Percentiles rank a stretch among this genome's conserved stretches.
Evolutionary conservation across 2,888 invertebrate genomes (phyloP).

Genomic region (Autographa pulchrina): DNA sequence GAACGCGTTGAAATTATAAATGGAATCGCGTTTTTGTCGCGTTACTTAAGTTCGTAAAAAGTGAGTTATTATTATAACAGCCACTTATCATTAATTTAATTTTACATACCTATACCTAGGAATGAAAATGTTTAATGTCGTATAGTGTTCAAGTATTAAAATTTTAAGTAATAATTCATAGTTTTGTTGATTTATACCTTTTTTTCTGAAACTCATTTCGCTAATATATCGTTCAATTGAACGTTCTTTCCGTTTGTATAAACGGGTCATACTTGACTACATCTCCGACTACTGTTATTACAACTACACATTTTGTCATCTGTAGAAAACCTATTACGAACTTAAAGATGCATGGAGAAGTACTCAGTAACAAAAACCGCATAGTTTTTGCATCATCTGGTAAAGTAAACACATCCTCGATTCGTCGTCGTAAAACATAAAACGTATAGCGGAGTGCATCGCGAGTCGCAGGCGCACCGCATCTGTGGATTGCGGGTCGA

Average conservation of each 20-base stretch:
- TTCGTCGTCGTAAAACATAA: constrained; percentile 36
- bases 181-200: no score
- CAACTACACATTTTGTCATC: neutral
- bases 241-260: neutral
- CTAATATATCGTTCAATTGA: no score
- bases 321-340: constrained; percentile 20
- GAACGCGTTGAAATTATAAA: constrained; percentile 30
- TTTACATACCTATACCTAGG: neutral
- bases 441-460: constrained; percentile 41
- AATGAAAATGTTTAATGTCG: no score
- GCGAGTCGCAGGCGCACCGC: constrained; percentile 40
- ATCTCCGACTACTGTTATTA: neutral
- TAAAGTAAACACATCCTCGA: constrained; percentile 40
- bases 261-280: neutral
- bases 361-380: constrained; percentile 31
- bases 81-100: neutral
- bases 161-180: no score
- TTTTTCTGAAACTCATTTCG: no score
- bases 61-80: constrained; percentile 8
- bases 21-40: constrained; percentile 36
- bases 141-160: no score
- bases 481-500: constrained; percentile 31
- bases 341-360: constrained; percentile 39
- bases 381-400: constrained; percentile 48
- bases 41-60: constrained; percentile 51